Evolutionary conservation across 1,140 invertebrate genomes (phyloP), one percentile per base, ranked within the genome.

Genomic region (Fopius arisanus): DNA sequence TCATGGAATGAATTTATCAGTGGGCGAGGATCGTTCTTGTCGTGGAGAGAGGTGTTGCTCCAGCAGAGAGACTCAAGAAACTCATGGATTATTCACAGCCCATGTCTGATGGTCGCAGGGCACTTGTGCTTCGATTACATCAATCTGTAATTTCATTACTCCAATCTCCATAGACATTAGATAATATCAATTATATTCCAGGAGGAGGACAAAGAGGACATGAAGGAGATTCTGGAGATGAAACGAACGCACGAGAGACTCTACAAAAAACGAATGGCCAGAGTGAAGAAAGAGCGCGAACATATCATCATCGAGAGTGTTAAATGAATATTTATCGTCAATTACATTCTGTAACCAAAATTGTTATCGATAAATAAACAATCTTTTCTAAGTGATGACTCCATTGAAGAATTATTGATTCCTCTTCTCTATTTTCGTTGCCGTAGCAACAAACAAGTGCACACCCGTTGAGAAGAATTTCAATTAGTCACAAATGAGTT

Each of bases 21-120:
- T 99, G 97, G 97, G 98, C 98, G 0, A 89, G 97, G 74, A 99
- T 99, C 75, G 97, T 99, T 14, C 88, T 99, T 37, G 97, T 99
- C 14, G 95, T 99, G 28, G 98, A 99, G 85, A 90, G 98, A 87
- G 97, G 97, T 6, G 96, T 99, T 0, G 93, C 94, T 71, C 96
- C 97, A 0, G 90, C 92, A 40, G 94, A 97, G 83, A 89, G 97
- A 65, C 85, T 96, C 21, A 92, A 93, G 82, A 94, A 97, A 81
- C 91, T 98, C 43, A 91, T 94, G 86, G 91, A 93, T 40, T 99
- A 99, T 84, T 97, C 96, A n/a, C 96, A 98, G 84, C 94, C 96
- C 0, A 97, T 98, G 94, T 96, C 96, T 0, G 96, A 96, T 83
- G 96, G 95, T 0, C 90, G 94, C 78, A 88, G 96, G 80, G 97